These are phyloP conservation scores for Panagrolaimus sp. DNA, from an alignment of 1,140 invertebrate genomes.

Conservation along the genomic window DNA sequence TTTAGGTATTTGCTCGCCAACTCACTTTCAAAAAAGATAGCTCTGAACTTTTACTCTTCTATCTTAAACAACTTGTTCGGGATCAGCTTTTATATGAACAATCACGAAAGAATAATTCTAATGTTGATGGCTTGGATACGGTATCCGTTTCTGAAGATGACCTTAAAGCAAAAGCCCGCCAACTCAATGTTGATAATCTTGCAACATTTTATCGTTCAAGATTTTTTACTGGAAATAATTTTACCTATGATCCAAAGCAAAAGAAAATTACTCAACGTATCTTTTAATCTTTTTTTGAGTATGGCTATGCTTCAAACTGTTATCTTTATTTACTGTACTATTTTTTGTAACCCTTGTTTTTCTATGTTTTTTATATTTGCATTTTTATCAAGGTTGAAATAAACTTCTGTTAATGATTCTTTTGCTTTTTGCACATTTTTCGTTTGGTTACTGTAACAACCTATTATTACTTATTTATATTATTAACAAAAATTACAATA, in stretches of 20 bases:
- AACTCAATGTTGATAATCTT: conserved; percentile 82
- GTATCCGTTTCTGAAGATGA: conserved; percentile 87
- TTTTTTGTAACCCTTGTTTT: too few relatives aligned
- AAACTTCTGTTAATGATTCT: too few relatives aligned
- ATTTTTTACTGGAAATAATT: conserved; percentile 83
- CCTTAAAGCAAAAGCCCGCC: conserved; percentile 81
- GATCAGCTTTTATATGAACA: conserved; percentile 82
- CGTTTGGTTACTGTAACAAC: too few relatives aligned
- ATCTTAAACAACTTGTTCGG: conserved; percentile 83
- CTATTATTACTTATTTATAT: too few relatives aligned
- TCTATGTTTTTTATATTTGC: too few relatives aligned
- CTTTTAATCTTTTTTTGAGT: conserved; percentile 18
- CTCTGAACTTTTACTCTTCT: conserved; percentile 89
- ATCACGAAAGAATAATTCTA: conserved; percentile 60
- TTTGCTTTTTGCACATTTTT: too few relatives aligned
- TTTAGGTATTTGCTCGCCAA: conserved; percentile 83
- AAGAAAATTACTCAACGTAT: conserved; percentile 75
- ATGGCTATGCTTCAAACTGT: too few relatives aligned
- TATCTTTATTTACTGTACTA: too few relatives aligned
- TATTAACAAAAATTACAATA: too few relatives aligned
- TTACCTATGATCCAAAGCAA: conserved; percentile 74
- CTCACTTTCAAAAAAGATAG: conserved; percentile 88
- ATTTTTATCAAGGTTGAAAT: too few relatives aligned
- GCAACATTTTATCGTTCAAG: conserved; percentile 85
- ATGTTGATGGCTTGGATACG: conserved; percentile 60